Conservation (phyloP, 1,140 invertebrate species). For the Plectrocnemia conspersa region DNA sequence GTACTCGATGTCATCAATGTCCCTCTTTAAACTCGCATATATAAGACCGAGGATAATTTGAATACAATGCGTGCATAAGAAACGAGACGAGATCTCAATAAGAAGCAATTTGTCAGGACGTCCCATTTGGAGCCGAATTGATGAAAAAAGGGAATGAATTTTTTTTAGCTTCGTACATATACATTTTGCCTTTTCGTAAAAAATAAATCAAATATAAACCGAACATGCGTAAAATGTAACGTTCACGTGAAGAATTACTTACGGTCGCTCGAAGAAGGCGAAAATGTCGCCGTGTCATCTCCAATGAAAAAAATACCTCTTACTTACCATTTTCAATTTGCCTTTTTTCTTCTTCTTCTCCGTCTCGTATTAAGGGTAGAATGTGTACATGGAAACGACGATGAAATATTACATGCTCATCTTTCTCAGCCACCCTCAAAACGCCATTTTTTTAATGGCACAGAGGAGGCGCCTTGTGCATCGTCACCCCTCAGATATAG, state of each 20-base stretch:
- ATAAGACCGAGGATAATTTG: constrained; percentile 21
- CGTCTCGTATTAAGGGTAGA: constrained; percentile 28
- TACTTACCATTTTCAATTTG: constrained; percentile 34
- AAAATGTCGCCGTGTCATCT: constrained; percentile 26
- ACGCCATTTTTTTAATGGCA: too few species aligned
- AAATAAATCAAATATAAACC: not conserved
- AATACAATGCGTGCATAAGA: constrained; percentile 33
- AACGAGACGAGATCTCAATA: constrained; percentile 31
- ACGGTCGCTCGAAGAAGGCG: constrained; percentile 11
- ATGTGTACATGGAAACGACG: constrained; percentile 31
- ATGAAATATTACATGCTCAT: constrained; percentile 37
- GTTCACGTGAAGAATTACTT: too few species aligned
- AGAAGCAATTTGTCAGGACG: constrained; percentile 31
- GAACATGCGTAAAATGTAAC: too few species aligned
- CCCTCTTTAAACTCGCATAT: not conserved
- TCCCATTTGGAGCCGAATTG: too few species aligned
- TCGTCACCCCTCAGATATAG: too few species aligned
- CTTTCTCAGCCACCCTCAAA: constrained; percentile 27
- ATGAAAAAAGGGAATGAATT: too few species aligned
- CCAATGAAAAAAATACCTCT: constrained; percentile 29
- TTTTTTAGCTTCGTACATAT: not conserved
- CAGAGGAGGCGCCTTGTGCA: too few species aligned
- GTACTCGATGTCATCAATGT: not conserved
- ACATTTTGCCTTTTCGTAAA: not conserved
- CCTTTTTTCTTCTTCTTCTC: constrained; percentile 20